Percentiles rank a stretch among this genome's conserved stretches.
These are phyloP conservation scores for Craseonycteris thonglongyai DNA, from an alignment of 2,113 vertebrate species.

Conservation along the genomic window DNA sequence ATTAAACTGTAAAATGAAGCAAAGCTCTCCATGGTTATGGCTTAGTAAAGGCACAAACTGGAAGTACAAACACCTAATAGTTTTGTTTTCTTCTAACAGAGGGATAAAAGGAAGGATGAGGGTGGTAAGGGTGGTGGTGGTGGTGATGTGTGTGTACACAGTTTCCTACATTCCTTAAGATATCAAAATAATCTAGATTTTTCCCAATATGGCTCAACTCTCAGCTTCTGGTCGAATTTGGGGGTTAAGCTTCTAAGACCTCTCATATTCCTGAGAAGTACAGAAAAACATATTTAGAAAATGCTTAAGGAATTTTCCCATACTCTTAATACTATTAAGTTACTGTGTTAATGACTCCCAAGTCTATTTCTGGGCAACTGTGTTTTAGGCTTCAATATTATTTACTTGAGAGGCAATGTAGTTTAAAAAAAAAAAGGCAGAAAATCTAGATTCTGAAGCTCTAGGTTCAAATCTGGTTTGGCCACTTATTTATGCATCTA, in stretches of 20 bases:
- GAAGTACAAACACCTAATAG: not conserved
- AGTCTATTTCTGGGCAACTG: not conserved
- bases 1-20: not conserved
- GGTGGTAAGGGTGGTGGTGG: not conserved
- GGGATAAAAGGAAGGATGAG: not conserved
- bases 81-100: not conserved
- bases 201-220: not conserved
- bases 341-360: not conserved
- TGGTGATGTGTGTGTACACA: not conserved
- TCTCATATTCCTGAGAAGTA: not conserved
- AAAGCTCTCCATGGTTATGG: not conserved
- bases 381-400: not conserved
- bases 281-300: constrained; percentile 1
- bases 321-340: not conserved
- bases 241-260: not conserved
- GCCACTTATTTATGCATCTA: not conserved
- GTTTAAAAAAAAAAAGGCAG: not conserved
- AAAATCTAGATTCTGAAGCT: not conserved
- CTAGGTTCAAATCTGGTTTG: not conserved
- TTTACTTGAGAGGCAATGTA: not conserved
- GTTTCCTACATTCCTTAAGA: not conserved
- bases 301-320: not conserved
- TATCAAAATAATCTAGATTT: constrained; percentile 4
- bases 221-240: not conserved
- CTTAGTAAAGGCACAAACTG: not conserved